Evolutionary conservation across 2,888 invertebrate genomes (phyloP).

Genomic region (Melitaea athalia): DNA sequence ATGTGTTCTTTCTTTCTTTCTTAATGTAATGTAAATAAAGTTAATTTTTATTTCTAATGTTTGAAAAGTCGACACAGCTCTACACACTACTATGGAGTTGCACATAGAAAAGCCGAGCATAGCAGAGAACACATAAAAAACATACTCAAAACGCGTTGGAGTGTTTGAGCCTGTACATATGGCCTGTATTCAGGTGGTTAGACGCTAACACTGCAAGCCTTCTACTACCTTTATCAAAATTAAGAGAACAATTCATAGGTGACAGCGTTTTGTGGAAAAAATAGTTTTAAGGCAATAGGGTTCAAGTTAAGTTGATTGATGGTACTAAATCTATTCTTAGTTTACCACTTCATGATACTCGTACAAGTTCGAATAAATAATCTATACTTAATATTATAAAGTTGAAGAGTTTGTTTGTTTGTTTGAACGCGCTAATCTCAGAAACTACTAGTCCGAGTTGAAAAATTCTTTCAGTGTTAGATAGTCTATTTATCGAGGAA

Average conservation of each 20-base stretch:
- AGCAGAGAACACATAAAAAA: constrained; percentile 48
- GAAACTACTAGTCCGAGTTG: too few relatives aligned
- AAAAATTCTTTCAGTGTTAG: too few relatives aligned
- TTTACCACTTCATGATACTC: too few relatives aligned
- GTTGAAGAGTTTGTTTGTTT: too few relatives aligned
- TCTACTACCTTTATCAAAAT: constrained; percentile 36
- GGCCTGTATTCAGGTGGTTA: constrained; percentile 37
- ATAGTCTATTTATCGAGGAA: too few relatives aligned
- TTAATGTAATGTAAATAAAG: too few relatives aligned
- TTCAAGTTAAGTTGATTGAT: background rate
- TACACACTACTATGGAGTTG: constrained; percentile 15
- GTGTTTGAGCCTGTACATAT: constrained; percentile 44
- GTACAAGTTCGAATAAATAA: too few relatives aligned
- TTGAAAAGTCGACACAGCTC: background rate
- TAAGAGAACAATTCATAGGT: constrained; percentile 15
- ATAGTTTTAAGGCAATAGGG: background rate
- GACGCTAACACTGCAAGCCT: constrained; percentile 31
- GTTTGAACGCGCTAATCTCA: too few relatives aligned
- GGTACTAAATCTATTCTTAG: too few relatives aligned
- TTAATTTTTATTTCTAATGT: too few relatives aligned
- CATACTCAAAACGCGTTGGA: constrained; percentile 50
- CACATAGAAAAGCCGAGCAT: constrained; percentile 31
- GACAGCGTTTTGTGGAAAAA: constrained; percentile 5
- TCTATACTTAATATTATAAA: too few relatives aligned
- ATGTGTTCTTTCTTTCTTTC: too few relatives aligned